Evolutionary conservation across 2,113 vertebrate genomes (phyloP), one percentile per base, ranked within the genome.

Genomic region (Cromileptes altivelis): DNA sequence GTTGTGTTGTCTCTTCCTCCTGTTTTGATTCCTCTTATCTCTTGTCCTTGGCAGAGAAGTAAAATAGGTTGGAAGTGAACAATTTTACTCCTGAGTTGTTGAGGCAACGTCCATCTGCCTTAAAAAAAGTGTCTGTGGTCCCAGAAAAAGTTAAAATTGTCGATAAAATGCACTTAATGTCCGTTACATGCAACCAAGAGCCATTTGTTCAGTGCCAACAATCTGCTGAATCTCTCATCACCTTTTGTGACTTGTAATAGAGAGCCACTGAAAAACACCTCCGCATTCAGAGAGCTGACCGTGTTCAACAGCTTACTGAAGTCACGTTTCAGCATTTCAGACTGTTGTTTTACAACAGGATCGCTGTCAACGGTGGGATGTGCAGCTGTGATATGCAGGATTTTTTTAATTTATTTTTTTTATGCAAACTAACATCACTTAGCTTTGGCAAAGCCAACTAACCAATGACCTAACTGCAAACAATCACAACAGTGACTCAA

Each of bases 351-450:
- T 27, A n/a, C 37, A 42, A 45, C 52, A 50, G n/a, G 6, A 42
- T 52, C 33, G 47, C 50, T 82, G 75, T 61, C 25, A 55, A 27
- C 40, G 25, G 57, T 75, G 15, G 27, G 40, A 23, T 67, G 37
- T 15, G 30, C 7, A 23, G 19, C 19, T 45, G 11, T n/a, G 27
- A 27, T 3, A 27, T 27, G 27, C 9, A 56, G 10, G 3, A 27
- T 27, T 27, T 27, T 27, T 27, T 27, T 27, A 0, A 27, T 27
- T 27, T 27, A 27, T 3, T 27, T 27, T 27, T 27, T 27, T 27
- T 27, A 27, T 27, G 27, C 27, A 27, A 27, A 27, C 27, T 27
- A 27, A 27, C 27, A 27, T 27, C 27, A 27, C 27, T 27, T 27
- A 27, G 27, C 27, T 27, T 27, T 27, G 27, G 27, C 27, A 27